Evolutionary conservation across 2,888 invertebrate species (phyloP).

Genomic region (Chrysomela aeneicollis): DNA sequence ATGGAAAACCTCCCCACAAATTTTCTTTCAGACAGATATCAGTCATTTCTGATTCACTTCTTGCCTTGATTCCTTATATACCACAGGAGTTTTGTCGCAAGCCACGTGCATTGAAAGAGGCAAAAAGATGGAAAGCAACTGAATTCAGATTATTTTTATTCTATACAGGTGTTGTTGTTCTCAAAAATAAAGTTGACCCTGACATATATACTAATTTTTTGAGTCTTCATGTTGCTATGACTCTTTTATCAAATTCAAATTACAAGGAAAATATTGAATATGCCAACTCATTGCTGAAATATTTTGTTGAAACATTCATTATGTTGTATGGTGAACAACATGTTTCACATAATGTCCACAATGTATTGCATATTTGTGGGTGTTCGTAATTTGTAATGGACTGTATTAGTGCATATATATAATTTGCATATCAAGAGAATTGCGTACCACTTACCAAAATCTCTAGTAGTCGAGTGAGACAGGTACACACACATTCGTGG

Average conservation of each 20-base stretch:
- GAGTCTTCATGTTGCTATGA: conserved; percentile 13
- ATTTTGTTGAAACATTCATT: conserved; percentile 40
- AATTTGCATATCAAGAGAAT: too few species aligned
- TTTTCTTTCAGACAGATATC: neutral
- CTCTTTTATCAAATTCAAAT: conserved; percentile 3
- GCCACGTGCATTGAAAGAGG: conserved; percentile 11
- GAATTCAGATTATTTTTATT: too few species aligned
- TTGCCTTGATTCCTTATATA: conserved; percentile 2
- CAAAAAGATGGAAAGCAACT: neutral
- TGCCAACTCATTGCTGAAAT: conserved; percentile 30
- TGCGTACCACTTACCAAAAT: too few species aligned
- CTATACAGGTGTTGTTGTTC: too few species aligned
- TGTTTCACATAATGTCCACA: too few species aligned
- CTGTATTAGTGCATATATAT: too few species aligned
- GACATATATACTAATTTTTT: conserved; percentile 4
- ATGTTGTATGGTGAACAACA: too few species aligned
- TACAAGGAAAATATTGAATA: conserved; percentile 14
- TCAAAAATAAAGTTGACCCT: neutral
- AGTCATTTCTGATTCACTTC: conserved; percentile 1
- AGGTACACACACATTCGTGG: too few species aligned
- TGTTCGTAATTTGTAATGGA: too few species aligned
- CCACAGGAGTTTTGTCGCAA: conserved; percentile 8
- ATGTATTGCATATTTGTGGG: too few species aligned
- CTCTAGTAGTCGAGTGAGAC: too few species aligned
- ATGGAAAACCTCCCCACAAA: conserved; percentile 12